Evolutionary conservation across 2,797 vertebrate species (phyloP).

Genomic region (Heteromormyrus szaboi): DNA sequence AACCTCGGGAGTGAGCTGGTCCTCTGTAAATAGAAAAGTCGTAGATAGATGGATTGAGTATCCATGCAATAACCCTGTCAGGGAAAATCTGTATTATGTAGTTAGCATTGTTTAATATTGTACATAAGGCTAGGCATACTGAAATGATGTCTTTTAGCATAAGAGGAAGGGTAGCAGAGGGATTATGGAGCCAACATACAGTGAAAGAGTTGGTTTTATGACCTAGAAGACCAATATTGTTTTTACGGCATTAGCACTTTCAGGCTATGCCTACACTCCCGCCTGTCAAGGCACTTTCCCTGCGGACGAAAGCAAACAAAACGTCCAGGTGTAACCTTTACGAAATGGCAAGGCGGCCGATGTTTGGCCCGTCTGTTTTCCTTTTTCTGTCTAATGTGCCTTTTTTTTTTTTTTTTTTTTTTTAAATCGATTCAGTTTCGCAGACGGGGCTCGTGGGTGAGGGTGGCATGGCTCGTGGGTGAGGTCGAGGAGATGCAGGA

Average conservation of each 20-base stretch:
- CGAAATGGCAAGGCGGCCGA: conserved; percentile 48
- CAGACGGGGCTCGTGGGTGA: conserved; percentile 32
- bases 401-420: conserved; percentile 18
- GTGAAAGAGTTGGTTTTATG: conserved; percentile 32
- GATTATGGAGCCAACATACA: conserved; percentile 32
- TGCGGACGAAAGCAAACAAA: conserved; percentile 33
- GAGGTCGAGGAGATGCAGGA: background rate
- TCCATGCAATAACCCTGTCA: conserved; percentile 49
- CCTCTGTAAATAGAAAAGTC: conserved; percentile 33
- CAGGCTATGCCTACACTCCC: conserved; percentile 52
- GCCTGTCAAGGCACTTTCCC: conserved; percentile 43
- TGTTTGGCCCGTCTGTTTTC: conserved; percentile 42
- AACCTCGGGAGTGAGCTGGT: background rate
- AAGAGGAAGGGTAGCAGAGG: conserved; percentile 40
- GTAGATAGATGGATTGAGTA: conserved; percentile 32
- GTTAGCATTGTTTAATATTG: conserved; percentile 69
- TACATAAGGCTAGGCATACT: conserved; percentile 67
- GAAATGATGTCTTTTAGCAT: conserved; percentile 66
- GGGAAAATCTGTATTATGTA: conserved; percentile 57
- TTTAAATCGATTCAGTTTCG: conserved; percentile 35
- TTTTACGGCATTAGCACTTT: conserved; percentile 37
- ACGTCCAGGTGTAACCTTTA: conserved; percentile 48
- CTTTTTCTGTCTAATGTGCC: conserved; percentile 40
- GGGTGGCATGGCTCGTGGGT: conserved; percentile 18
- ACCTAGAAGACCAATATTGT: conserved; percentile 13